A percentile compares a stretch with the other conserved stretches of the same genome.
Evolutionary conservation across 2,888 invertebrate genomes (phyloP).

Genomic region (Colostygia pectinataria): DNA sequence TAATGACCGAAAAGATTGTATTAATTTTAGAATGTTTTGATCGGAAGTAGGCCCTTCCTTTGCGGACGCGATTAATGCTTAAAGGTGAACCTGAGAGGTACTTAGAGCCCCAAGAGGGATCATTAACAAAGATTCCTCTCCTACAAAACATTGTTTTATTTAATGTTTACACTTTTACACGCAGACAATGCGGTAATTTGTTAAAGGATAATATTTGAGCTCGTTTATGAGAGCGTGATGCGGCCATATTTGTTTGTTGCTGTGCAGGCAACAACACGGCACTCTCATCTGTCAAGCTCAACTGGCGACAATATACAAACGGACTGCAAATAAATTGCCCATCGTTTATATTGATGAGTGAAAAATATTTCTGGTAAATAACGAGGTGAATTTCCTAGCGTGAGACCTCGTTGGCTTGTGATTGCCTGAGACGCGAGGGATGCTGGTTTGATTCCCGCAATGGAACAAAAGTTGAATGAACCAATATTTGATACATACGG

Average conservation of each 20-base stretch:
- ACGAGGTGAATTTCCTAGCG: background rate
- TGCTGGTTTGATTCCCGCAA: too few relatives aligned
- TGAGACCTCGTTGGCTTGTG: too few relatives aligned
- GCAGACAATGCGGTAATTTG: conserved; percentile 66
- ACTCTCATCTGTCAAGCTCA: conserved; percentile 75
- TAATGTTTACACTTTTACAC: conserved; percentile 57
- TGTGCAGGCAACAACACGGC: conserved; percentile 47
- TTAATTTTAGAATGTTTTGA: conserved; percentile 48
- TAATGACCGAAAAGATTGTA: conserved; percentile 32
- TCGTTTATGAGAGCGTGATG: conserved; percentile 74
- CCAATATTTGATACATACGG: too few relatives aligned
- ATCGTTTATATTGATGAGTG: conserved; percentile 73
- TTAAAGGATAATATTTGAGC: conserved; percentile 75
- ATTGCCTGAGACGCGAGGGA: too few relatives aligned
- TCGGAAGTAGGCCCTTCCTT: conserved; percentile 49
- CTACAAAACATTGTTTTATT: conserved; percentile 49
- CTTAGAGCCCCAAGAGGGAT: conserved; percentile 39
- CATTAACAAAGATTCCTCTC: conserved; percentile 50
- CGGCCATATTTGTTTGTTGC: conserved; percentile 74
- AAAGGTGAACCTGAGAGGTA: conserved; percentile 46
- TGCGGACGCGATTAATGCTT: conserved; percentile 50
- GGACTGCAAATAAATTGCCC: conserved; percentile 67
- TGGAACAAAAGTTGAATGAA: too few relatives aligned
- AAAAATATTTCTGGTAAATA: conserved; percentile 37
- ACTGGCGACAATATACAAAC: conserved; percentile 70